phyloP scores from a whole-genome alignment of 2,888 invertebrate species.

The Deilephila porcellus region DNA sequence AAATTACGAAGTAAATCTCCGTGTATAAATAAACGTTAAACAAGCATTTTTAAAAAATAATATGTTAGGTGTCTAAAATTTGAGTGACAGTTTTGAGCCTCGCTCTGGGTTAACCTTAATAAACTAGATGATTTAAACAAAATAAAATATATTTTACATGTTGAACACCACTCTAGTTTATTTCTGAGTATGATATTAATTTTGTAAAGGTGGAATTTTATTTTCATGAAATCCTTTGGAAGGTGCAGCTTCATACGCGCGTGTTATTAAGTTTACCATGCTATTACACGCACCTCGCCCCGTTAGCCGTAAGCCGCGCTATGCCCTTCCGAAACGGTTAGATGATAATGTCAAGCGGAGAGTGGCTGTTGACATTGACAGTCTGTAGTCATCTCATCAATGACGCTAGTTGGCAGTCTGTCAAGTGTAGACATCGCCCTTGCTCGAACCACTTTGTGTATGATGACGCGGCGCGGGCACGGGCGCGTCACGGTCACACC shows the following conservation, averaged over 20 bases:
- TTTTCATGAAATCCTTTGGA: too few species aligned
- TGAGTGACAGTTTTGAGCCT: constrained; percentile 8
- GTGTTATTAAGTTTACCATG: too few species aligned
- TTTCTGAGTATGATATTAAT: neutral
- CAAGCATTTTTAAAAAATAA: constrained; percentile 1
- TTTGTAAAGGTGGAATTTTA: too few species aligned
- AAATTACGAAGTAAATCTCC: neutral
- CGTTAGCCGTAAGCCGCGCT: neutral
- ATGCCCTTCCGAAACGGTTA: constrained; percentile 32
- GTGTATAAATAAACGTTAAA: constrained; percentile 7
- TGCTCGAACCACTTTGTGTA: constrained; percentile 46
- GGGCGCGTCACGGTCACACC: constrained; percentile 26
- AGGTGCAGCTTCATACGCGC: too few species aligned
- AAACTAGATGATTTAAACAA: neutral
- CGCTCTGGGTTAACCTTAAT: neutral
- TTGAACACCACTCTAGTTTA: neutral
- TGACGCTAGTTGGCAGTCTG: constrained; percentile 75
- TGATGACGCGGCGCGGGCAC: constrained; percentile 28
- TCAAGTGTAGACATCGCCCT: constrained; percentile 69
- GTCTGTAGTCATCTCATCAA: constrained; percentile 56
- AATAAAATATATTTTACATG: neutral
- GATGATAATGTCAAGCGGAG: constrained; percentile 52
- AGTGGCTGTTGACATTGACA: constrained; percentile 75
- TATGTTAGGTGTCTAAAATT: neutral
- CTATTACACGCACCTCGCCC: neutral